Percentiles rank a stretch among this genome's conserved stretches.
These are phyloP conservation scores for Phrixothrix hirtus DNA, from an alignment of 2,888 invertebrate species.

Conservation along the genomic window DNA sequence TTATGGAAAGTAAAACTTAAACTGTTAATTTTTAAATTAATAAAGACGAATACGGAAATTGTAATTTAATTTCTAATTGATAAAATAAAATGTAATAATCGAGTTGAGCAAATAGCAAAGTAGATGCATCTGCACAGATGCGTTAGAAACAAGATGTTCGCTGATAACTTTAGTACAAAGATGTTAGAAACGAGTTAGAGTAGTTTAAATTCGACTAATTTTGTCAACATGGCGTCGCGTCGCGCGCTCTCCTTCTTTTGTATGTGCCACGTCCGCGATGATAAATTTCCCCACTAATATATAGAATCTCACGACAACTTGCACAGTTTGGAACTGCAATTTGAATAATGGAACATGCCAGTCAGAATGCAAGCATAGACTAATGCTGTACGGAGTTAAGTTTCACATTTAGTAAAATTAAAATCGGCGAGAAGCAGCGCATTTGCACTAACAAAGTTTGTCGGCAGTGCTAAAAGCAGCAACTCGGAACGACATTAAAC, in stretches of 20 bases:
- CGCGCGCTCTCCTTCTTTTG: conserved; percentile 1
- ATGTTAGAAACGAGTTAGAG: conserved; percentile 1
- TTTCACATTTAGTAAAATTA: conserved; percentile 38
- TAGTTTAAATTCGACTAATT: conserved; percentile 16
- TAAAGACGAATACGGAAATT: no score
- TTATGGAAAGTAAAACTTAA: no score
- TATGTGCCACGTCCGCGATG: conserved; percentile 13
- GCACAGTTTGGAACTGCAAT: conserved; percentile 38
- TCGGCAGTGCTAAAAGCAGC: conserved; percentile 30
- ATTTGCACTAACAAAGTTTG: conserved; percentile 33
- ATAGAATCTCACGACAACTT: conserved; percentile 37
- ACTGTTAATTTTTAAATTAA: no score
- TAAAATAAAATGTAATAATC: no score
- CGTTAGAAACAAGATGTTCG: no score
- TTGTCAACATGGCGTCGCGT: conserved; percentile 6
- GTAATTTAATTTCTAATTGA: no score
- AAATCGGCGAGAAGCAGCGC: conserved; percentile 32
- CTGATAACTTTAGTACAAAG: background rate
- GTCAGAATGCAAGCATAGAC: conserved; percentile 26
- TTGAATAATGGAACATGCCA: conserved; percentile 39
- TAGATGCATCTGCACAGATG: no score
- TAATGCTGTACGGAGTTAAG: conserved; percentile 36
- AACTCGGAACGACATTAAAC: conserved; percentile 31
- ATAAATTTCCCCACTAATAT: conserved; percentile 38
- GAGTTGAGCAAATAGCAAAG: no score